Base-by-base conservation (phyloP, 2,113 vertebrate genomes). In the Willisornis vidua region DNA sequence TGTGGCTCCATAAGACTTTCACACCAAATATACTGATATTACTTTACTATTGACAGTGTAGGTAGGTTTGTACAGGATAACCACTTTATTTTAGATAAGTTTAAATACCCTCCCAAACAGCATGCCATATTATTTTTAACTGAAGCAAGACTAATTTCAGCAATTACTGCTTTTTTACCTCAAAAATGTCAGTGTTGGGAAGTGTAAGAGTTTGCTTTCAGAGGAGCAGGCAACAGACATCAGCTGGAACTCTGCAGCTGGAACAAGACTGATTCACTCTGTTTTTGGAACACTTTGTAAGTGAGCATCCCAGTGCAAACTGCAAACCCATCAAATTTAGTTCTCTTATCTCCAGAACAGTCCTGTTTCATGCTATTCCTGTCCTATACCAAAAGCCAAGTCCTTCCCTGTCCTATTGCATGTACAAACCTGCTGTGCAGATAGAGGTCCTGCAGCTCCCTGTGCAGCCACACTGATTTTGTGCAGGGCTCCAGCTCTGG, bases 341-440 rank as follows among this genome's bases (percentile, higher is more conserved):
- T 24, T 48, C 26, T 37, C 62, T 78, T 74, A 3, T 28, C 19
- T 54, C 35, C 65, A 46, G 46, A 70, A 45, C 0, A 2, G 10
- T 19, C 14, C 26, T 16, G 5, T 35, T 84, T 15, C 3, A 8
- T 81, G 37, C 17, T 49, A 12, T 18, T 82, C 48, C 33, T 19
- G 3, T 41, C 28, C 37, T 45, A 45, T 7, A 12, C 13, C 54
- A 70, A 43, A 15, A 76, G 18, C 7, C 45, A n/a, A 19, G 7
- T 35, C 45, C 12, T 29, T 39, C 29, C 24, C 67, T 39, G 41
- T 54, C 46, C 12, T 11, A 13, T 25, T 10, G 9, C 23, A 12
- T 0, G 1, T 25, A 29, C 16, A 54, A 61, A 71, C 0, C 1
- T 13, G 10, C 45, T 23, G 12, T 22, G 25, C 19, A 25, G 12